Evolutionary conservation across 1,140 invertebrate genomes (phyloP), one percentile per base, ranked within the genome.

Genomic region (Coenobita brevimanus): DNA sequence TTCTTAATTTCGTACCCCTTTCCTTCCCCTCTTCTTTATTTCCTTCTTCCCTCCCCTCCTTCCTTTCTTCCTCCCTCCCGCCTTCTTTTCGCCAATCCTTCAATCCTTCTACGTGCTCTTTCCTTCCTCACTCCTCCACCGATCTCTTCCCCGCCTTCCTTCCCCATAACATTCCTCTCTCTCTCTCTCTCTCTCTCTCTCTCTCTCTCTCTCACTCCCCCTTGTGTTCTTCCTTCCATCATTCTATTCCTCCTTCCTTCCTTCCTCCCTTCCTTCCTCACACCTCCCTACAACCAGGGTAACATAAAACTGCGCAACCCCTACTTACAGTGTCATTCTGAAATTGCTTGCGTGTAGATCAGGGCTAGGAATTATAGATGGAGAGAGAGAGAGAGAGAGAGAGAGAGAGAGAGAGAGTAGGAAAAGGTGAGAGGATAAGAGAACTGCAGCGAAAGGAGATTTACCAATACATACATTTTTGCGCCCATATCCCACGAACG

Each of bases 261-360:
- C 54, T 57, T 57, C 54, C 54, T 57, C n/a, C 54, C 54, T 57
- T 57, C 54, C 54, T 57, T 57, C 54, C 54, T 57, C n/a, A 57
- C 54, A 15, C 54, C 54, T 57, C n/a, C 67, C 17, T 30, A 33
- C 38, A 75, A 75, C 71, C 6, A 57, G 54, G 54, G 54, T 57
- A 57, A n/a, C 13, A 57, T 13, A 57, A 57, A 13, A 57, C 54
- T 57, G 10, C 13, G 54, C 13, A 57, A 57, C n/a, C 13, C 13
- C n/a, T 10, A 57, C 54, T 57, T 57, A 10, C n/a, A 13, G 13
- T 57, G 13, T 57, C 54, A 57, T n/a, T n/a, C n/a, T n/a, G n/a
- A n/a, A n/a, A n/a, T n/a, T n/a, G n/a, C n/a, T n/a, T n/a, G n/a
- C n/a, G n/a, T 57, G 54, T 10, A 57, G n/a, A 57, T 57, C 10